A percentile compares a stretch with the other conserved stretches of the same genome.
Conservation (phyloP, 2,113 vertebrate species). For the Gymnogyps californianus region DNA sequence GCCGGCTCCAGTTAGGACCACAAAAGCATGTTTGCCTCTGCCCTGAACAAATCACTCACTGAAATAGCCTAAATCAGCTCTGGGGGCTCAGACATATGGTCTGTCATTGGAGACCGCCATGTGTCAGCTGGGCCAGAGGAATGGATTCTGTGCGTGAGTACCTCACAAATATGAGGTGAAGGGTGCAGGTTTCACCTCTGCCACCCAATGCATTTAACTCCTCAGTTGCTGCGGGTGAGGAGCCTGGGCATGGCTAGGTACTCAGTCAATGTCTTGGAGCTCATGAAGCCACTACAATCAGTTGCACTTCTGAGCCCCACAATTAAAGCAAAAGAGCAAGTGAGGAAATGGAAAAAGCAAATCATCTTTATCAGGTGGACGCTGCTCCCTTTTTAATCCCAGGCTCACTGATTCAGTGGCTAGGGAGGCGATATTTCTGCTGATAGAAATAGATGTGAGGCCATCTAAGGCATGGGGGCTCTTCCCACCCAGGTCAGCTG, state of each 20-base stretch:
- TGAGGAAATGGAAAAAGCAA: neutral
- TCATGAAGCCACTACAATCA: neutral
- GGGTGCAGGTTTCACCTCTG: neutral
- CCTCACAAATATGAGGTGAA: neutral
- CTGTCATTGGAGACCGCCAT: neutral
- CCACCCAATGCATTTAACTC: neutral
- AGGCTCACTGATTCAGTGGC: neutral
- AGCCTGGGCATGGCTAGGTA: neutral
- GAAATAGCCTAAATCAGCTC: neutral
- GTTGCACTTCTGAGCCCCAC: neutral
- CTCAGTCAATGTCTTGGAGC: neutral
- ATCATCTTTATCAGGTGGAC: neutral
- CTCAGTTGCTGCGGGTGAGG: neutral
- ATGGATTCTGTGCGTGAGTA: neutral
- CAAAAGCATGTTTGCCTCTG: neutral
- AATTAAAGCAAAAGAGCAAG: neutral
- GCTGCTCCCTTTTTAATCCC: neutral
- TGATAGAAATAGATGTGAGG: neutral
- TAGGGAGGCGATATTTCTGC: neutral
- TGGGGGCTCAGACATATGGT: neutral
- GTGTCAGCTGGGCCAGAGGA: neutral
- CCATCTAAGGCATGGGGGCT: neutral
- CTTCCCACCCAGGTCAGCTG: neutral
- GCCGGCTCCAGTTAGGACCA: neutral
- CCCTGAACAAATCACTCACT: neutral